Conservation (phyloP, 2,113 vertebrate genomes). For the Ploceus nigricollis region DNA sequence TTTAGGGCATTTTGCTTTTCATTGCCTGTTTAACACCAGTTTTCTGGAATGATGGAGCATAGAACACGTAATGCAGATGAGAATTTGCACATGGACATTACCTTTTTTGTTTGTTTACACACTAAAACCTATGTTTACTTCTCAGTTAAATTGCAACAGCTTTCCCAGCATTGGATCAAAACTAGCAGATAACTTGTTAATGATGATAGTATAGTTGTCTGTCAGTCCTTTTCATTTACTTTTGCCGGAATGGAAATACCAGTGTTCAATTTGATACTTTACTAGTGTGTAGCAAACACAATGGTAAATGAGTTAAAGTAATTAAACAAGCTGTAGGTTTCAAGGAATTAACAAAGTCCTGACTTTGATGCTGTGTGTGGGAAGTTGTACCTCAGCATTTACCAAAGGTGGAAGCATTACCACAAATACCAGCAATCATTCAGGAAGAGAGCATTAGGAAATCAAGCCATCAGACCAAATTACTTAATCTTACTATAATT, state of each 20-base stretch:
- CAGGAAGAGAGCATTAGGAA: not conserved
- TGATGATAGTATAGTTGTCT: not conserved
- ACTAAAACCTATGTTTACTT: not conserved
- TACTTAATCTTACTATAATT: not conserved
- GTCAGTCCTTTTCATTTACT: not conserved
- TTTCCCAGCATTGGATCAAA: not conserved
- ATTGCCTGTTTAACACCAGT: not conserved
- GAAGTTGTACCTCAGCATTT: not conserved
- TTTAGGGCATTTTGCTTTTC: not conserved
- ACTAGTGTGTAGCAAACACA: not conserved
- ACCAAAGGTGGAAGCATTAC: conserved; percentile 7
- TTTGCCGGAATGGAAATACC: not conserved
- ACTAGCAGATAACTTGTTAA: not conserved
- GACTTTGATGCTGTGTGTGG: not conserved
- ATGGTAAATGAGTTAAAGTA: not conserved
- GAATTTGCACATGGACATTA: not conserved
- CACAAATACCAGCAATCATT: not conserved
- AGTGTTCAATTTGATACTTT: not conserved
- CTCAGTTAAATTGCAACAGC: not conserved
- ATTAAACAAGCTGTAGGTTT: not conserved
- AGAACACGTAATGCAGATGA: not conserved
- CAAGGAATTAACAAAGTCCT: not conserved
- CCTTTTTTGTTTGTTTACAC: not conserved
- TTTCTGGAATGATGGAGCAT: not conserved
- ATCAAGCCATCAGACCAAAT: conserved; percentile 13